Evolutionary conservation across 1,140 invertebrate genomes (phyloP), one percentile per base, ranked within the genome.

Genomic region (Papilio dardanus): DNA sequence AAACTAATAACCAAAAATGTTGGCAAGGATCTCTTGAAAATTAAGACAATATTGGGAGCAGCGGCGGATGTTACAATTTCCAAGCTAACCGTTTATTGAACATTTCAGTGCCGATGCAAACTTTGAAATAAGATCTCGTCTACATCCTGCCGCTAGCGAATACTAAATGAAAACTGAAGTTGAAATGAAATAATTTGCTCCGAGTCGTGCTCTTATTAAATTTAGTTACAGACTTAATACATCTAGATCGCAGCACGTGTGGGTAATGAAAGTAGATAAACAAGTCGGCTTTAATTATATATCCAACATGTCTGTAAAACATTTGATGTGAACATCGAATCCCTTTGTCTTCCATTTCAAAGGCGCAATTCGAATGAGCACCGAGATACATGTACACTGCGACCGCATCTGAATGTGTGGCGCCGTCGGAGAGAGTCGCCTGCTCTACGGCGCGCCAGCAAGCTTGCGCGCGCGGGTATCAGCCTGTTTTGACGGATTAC

Each of bases 401-500:
- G 74, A 71, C 75, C 65, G 58, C 80, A 79, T 73, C 54, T 62
- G 54, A 62, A 62, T 62, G 30, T 14, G 54, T 28, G 50, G 54
- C 54, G 24, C 10, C 24, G 24, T 14, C 10, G 21, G 7, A 21
- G 19, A 62, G 54, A 3, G 54, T 62, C 14, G 54, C 24, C 21
- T 62, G 54, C 54, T 28, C 8, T 50, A 21, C 14, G 30, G 21
- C 12, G 12, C 24, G 21, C 42, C 7, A 58, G 54, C 54, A 28
- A 69, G 37, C 69, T 16, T 71, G 46, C 71, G 50, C 42, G 71
- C 33, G 30, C 30, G 78, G 68, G 76, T 75, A 79, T 75, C 82
- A 80, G 83, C 80, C 71, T 89, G 86, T 87, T 91, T 89, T 90
- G 88, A 89, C 88, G 86, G 86, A 91, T 91, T 90, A 89, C 85